These are phyloP conservation scores for Troides oblongomaculatus DNA, from an alignment of 2,888 invertebrate genomes.

Conservation along the genomic window DNA sequence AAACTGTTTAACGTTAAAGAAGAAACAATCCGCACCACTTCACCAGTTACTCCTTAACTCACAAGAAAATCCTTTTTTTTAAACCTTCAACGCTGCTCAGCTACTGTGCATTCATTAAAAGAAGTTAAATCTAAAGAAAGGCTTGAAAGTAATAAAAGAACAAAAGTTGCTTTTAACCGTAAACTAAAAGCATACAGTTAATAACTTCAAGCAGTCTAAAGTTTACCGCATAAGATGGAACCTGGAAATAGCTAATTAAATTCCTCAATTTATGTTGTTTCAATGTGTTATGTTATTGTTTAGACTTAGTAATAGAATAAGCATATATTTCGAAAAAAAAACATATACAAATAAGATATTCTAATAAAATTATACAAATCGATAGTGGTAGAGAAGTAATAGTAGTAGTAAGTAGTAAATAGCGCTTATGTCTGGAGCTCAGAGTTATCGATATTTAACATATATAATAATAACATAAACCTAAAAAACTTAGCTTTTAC, in stretches of 20 bases:
- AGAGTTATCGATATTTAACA: too few species aligned
- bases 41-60: background rate
- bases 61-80: background rate
- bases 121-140: background rate
- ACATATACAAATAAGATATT: too few species aligned
- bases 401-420: too few species aligned
- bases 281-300: background rate
- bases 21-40: background rate
- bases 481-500: too few species aligned
- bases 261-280: background rate
- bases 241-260: background rate
- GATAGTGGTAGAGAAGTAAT: too few species aligned
- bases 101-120: background rate
- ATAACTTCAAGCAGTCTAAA: slow-evolving; percentile 2
- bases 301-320: background rate
- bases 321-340: background rate
- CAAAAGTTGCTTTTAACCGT: background rate
- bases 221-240: background rate
- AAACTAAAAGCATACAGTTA: background rate
- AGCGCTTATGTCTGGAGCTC: too few species aligned
- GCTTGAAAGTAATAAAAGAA: background rate
- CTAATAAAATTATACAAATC: too few species aligned
- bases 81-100: background rate
- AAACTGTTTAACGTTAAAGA: background rate
- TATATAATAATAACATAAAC: too few species aligned